These are phyloP conservation scores for Lasiurus borealis DNA, from an alignment of 2,113 vertebrate species.

Conservation along the genomic window DNA sequence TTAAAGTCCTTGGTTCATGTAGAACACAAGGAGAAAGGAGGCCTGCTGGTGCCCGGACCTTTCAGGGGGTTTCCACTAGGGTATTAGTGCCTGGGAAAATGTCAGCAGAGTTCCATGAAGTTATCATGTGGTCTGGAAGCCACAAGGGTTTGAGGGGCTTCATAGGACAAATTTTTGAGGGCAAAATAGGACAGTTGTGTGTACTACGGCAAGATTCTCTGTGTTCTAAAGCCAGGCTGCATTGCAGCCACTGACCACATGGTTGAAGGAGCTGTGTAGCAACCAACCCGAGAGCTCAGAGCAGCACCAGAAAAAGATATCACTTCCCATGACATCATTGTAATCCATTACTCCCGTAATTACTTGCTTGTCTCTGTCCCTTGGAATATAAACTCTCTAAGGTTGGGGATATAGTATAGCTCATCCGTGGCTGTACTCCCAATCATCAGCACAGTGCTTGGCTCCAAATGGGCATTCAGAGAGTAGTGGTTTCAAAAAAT, in stretches of 20 bases:
- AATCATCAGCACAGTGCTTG: neutral
- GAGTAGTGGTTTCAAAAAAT: conserved; percentile 34
- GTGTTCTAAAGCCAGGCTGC: neutral
- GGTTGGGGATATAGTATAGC: neutral
- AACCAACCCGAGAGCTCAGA: conserved; percentile 2
- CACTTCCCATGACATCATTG: neutral
- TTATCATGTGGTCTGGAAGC: neutral
- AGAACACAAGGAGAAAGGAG: neutral
- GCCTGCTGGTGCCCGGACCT: neutral
- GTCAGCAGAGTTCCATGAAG: neutral
- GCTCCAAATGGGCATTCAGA: neutral
- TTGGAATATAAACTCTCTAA: neutral
- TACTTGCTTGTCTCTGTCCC: neutral
- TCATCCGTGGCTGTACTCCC: neutral
- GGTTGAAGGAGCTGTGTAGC: neutral
- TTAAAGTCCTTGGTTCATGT: neutral
- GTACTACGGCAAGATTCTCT: neutral
- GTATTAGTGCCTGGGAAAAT: neutral
- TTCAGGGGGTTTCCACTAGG: neutral
- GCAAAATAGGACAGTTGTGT: neutral
- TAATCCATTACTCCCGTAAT: neutral
- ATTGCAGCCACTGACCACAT: neutral
- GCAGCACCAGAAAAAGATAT: neutral
- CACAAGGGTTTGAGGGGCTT: neutral
- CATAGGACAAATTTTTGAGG: no score